Conservation (phyloP, 2,113 vertebrate species). For the Tragulus kanchil region DNA sequence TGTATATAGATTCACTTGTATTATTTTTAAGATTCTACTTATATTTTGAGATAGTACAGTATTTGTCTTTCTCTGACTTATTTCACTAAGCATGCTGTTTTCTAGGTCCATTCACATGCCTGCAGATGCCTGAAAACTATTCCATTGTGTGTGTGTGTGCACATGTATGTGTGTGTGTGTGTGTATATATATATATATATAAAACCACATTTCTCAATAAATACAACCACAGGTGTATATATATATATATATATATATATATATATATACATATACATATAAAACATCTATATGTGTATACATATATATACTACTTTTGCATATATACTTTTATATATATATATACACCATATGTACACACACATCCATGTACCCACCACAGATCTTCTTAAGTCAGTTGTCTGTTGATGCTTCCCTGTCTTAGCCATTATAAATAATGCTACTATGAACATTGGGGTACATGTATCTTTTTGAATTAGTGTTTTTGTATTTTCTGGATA, state of each 20-base stretch:
- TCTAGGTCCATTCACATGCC: background rate
- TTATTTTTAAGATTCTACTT: background rate
- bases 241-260: too few species aligned
- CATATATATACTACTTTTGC: too few species aligned
- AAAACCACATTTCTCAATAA: background rate
- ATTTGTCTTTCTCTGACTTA: background rate
- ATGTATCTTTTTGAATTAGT: background rate
- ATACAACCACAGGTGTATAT: too few species aligned
- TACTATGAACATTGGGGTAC: background rate
- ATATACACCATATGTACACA: accelerated
- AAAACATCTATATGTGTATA: too few species aligned
- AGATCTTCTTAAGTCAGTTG: background rate
- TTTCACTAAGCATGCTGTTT: background rate
- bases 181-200: background rate
- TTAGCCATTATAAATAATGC: background rate
- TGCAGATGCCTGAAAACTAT: background rate
- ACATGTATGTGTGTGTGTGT: background rate
- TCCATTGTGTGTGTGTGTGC: background rate
- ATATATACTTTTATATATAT: too few species aligned
- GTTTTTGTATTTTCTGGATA: background rate
- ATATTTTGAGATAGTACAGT: too few species aligned
- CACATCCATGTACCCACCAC: background rate
- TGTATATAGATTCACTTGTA: background rate
- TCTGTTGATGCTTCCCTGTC: accelerated
- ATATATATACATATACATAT: too few species aligned